Evolutionary conservation across 2,797 vertebrate species (phyloP).

Genomic region (Emys orbicularis): DNA sequence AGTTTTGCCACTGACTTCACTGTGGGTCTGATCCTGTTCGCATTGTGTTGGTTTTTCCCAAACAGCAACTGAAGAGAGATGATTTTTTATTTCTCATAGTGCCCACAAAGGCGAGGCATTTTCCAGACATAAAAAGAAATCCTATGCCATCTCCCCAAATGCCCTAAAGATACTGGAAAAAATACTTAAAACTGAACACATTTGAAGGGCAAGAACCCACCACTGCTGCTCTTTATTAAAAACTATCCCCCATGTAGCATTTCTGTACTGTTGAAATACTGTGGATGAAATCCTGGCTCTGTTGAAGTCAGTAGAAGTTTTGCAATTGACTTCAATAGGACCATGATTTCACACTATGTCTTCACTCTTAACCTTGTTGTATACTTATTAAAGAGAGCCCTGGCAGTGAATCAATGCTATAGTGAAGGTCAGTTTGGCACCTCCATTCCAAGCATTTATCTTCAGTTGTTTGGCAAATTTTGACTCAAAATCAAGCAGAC

Average conservation of each 20-base stretch:
- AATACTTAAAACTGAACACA: slow-evolving; percentile 61
- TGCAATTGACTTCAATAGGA: slow-evolving; percentile 1
- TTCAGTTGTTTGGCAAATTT: background rate
- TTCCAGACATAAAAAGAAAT: slow-evolving; percentile 66
- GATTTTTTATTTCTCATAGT: slow-evolving; percentile 68
- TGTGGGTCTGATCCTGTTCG: slow-evolving; percentile 67
- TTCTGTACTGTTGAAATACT: slow-evolving; percentile 42
- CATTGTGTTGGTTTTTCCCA: slow-evolving; percentile 72
- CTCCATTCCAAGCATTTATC: background rate
- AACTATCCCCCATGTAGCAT: slow-evolving; percentile 20
- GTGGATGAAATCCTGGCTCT: slow-evolving; percentile 43
- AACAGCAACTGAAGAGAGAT: slow-evolving; percentile 70
- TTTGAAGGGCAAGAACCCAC: slow-evolving; percentile 37
- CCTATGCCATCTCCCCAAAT: slow-evolving; percentile 41
- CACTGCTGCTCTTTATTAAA: slow-evolving; percentile 38
- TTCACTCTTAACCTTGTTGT: background rate
- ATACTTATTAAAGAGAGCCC: background rate
- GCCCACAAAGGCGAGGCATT: slow-evolving; percentile 72
- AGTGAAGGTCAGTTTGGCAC: background rate
- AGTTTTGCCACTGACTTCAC: slow-evolving; percentile 71
- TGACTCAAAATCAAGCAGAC: background rate
- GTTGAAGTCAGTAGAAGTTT: slow-evolving; percentile 19
- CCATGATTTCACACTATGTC: background rate
- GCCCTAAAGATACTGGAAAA: slow-evolving; percentile 61
- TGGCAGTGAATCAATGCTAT: background rate